Percentiles rank a stretch among this genome's conserved stretches.
Evolutionary conservation across 2,888 invertebrate genomes (phyloP).

Genomic region (Germaria angustata): DNA sequence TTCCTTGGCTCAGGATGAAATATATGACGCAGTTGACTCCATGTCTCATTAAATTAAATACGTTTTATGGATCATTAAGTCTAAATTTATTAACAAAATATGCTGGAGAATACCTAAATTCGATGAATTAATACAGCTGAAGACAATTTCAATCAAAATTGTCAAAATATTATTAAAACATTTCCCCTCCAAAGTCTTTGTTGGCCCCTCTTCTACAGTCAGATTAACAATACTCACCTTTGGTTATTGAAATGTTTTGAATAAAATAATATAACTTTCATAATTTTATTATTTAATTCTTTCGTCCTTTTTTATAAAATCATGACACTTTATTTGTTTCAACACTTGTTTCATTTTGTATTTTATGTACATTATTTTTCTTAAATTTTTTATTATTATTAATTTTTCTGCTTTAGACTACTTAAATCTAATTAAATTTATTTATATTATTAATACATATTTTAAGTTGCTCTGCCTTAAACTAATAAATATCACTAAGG

Average conservation of each 20-base stretch:
- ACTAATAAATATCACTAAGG: constrained; percentile 61
- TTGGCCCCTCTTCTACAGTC: too few relatives aligned
- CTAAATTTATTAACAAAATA: too few relatives aligned
- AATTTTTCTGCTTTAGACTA: constrained; percentile 44
- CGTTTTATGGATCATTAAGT: too few relatives aligned
- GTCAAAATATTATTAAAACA: too few relatives aligned
- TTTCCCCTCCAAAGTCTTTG: too few relatives aligned
- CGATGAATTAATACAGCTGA: too few relatives aligned
- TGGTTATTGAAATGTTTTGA: not conserved
- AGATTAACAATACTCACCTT: too few relatives aligned
- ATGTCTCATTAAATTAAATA: too few relatives aligned
- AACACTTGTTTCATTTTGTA: constrained; percentile 46
- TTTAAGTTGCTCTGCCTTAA: constrained; percentile 36
- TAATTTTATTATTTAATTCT: not conserved
- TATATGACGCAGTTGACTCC: too few relatives aligned
- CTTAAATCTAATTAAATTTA: constrained; percentile 48
- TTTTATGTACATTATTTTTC: constrained; percentile 35
- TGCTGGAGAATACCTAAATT: too few relatives aligned
- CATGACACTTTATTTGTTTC: constrained; percentile 58
- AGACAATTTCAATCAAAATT: too few relatives aligned
- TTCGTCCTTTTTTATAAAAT: constrained; percentile 55
- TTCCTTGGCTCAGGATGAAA: too few relatives aligned
- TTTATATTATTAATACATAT: constrained; percentile 22
- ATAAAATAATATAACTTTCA: not conserved
- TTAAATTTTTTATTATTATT: constrained; percentile 7